Percentiles rank a stretch among this genome's conserved stretches.
These are phyloP conservation scores for Heliothis subflexa DNA, from an alignment of 1,140 invertebrate species.

Conservation along the genomic window DNA sequence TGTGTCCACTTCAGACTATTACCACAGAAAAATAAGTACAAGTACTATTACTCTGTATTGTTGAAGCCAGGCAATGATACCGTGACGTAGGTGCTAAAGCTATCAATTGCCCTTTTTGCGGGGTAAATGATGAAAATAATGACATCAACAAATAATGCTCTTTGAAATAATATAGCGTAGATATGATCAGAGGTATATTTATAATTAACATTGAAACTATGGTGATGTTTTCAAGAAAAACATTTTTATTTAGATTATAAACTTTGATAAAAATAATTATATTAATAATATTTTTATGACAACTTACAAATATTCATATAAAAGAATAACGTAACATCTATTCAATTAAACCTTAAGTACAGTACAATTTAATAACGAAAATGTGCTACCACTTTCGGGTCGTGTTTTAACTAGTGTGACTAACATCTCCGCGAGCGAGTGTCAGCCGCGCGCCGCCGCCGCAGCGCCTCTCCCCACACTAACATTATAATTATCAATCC, in stretches of 20 bases:
- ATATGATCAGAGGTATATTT: neutral
- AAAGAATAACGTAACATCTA: constrained; percentile 86
- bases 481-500: constrained; percentile 39
- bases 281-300: constrained; percentile 86
- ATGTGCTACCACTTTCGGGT: constrained; percentile 82
- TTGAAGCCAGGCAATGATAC: no score
- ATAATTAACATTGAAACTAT: constrained; percentile 60
- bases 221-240: constrained; percentile 83
- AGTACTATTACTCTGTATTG: no score
- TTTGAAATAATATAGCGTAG: neutral
- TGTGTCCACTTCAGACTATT: neutral
- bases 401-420: constrained; percentile 84
- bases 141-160: no score
- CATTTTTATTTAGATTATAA: constrained; percentile 87
- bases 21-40: no score
- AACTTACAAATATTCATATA: constrained; percentile 86
- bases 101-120: no score
- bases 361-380: constrained; percentile 82
- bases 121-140: no score
- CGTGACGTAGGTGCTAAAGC: no score
- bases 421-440: constrained; percentile 62
- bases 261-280: constrained; percentile 87
- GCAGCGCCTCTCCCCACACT: constrained; percentile 41
- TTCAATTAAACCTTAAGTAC: constrained; percentile 80
- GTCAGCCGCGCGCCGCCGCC: constrained; percentile 53